phyloP scores from a whole-genome alignment of 1,140 invertebrate species.

The Orius insidiosus region DNA sequence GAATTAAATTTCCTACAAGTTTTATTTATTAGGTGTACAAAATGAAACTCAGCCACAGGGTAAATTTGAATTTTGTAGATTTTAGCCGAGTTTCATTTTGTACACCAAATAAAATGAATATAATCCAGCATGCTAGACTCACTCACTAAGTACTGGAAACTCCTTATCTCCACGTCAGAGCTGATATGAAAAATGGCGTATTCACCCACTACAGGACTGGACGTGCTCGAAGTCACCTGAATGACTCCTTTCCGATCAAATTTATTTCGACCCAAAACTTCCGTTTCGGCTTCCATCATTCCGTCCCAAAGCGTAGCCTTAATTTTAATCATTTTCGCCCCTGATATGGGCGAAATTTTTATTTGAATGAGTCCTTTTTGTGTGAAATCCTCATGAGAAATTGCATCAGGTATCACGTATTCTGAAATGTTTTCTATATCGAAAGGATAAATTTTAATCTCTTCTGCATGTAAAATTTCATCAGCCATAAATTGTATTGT shows the following conservation, averaged over 20 bases:
- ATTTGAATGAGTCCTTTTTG: conserved; percentile 24
- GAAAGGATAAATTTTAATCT: no score
- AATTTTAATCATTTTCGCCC: conserved; percentile 21
- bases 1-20: no score
- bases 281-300: conserved; percentile 21
- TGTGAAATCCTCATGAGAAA: conserved; percentile 13
- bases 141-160: conserved; percentile 31
- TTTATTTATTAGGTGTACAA: no score
- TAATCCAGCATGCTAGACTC: conserved; percentile 6
- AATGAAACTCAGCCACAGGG: no score
- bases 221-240: conserved; percentile 26
- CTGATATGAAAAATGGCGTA: conserved; percentile 32
- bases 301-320: conserved; percentile 25
- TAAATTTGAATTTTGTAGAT: no score
- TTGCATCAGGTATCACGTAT: neutral
- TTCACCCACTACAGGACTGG: conserved; percentile 25
- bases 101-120: neutral
- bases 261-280: conserved; percentile 22
- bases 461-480: no score
- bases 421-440: no score
- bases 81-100: no score
- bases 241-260: conserved; percentile 19
- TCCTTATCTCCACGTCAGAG: conserved; percentile 27
- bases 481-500: no score
- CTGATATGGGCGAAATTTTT: conserved; percentile 24